Evolutionary conservation across 2,113 vertebrate species (phyloP), one percentile per base, ranked within the genome.

Genomic region (Gnathonemus echidnorhynchus): DNA sequence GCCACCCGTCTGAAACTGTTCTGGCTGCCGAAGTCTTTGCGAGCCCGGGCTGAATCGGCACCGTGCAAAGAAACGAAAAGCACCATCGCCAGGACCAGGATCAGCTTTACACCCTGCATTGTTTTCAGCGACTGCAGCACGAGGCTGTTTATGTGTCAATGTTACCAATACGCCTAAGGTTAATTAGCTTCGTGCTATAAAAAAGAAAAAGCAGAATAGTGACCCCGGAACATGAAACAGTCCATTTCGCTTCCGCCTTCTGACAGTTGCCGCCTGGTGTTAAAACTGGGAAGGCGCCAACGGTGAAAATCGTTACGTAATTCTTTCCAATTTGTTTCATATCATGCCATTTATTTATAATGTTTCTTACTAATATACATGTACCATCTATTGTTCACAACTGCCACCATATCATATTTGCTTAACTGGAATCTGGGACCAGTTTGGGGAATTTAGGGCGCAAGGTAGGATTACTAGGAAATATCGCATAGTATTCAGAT

Each of bases 1-100:
- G 95, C 97, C 1, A 97, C 95, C 90, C 97, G 96, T 90, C 97
- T 97, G 91, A 97, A 94, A 94, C 96, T 97, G 95, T 97, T 97
- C 89, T 95, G 94, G 92, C 95, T 97, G 91, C 97, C 96, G 1
- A 96, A 92, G 83, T 95, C 91, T 7, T 94, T 95, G 83, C 96
- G 96, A 93, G 95, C 94, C 90, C 97, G 94, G n/a, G 94, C 97
- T 52, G 97, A 96, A 88, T 94, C 91, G 15, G 91, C 94, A 7
- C 94, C 94, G 11, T 95, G 92, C 90, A 94, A 87, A 90, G 90
- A 90, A 11, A 90, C 91, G 6, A 91, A 93, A 58, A 97, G 91
- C 92, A 94, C 89, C 91, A 93, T 45, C 62, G 95, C 91, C 86
- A 96, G 4, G 5, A 92, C 90, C 19, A 93, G 84, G 19, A 94